These are phyloP conservation scores for Neria commutata DNA, from an alignment of 2,888 invertebrate genomes.

Conservation along the genomic window DNA sequence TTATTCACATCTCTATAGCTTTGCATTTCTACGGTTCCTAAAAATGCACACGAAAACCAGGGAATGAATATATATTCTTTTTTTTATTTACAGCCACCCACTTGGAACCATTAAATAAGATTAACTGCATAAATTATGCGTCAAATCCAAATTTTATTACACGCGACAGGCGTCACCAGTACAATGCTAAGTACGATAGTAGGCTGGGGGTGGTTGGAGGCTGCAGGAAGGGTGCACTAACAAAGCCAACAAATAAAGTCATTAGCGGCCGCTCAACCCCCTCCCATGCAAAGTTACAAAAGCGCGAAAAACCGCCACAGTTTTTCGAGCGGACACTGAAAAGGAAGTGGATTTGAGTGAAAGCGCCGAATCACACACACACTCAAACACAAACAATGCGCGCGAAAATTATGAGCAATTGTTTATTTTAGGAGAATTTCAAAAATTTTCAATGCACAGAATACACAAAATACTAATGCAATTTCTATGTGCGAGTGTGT, in stretches of 20 bases:
- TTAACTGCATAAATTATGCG: conserved; percentile 59
- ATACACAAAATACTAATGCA: conserved; percentile 37
- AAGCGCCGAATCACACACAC: no score
- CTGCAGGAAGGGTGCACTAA: neutral
- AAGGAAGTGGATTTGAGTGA: no score
- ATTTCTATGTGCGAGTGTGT: conserved; percentile 46
- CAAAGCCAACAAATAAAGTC: conserved; percentile 21
- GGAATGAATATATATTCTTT: no score
- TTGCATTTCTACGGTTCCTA: no score
- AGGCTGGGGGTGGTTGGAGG: no score
- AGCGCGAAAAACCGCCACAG: neutral
- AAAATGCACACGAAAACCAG: no score
- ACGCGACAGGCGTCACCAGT: no score
- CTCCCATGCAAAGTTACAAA: neutral
- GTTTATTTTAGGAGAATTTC: conserved; percentile 42
- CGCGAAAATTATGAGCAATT: conserved; percentile 57
- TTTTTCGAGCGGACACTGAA: neutral
- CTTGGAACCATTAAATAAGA: conserved; percentile 55
- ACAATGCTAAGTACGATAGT: no score
- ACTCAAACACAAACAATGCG: conserved; percentile 39
- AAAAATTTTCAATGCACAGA: conserved; percentile 17
- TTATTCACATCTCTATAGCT: no score
- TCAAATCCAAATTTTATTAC: conserved; percentile 50
- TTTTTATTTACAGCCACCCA: no score
- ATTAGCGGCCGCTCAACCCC: conserved; percentile 13